Evolutionary conservation across 2,888 invertebrate species (phyloP), one percentile per base, ranked within the genome.

Genomic region (Oxytorus armatus): DNA sequence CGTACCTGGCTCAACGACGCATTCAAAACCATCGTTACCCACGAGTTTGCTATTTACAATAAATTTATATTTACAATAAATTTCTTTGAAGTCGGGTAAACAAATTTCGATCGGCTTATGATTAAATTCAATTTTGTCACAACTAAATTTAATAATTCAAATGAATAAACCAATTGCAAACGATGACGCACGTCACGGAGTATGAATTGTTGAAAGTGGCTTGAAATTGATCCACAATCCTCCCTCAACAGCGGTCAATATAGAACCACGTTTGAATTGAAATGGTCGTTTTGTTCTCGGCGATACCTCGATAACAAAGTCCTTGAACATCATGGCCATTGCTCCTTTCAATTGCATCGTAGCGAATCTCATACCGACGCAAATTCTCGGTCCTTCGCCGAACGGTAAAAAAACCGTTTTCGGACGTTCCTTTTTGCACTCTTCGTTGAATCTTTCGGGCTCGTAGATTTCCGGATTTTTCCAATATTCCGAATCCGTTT

Each of bases 351-450:
- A 82, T 51, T 86, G 79, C 44, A 89, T 11, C 36, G 83, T 10
- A 0, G 83, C 89, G 77, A 90, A 74, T 66, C 86, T 82, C 83
- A 87, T 87, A 0, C 90, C 90, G 2, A 85, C 82, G 74, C 90
- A 90, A 5, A 85, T 85, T 55, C 90, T 84, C 0, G 90, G 89
- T 0, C 90, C 90, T 7, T 88, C 89, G 0, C 90, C 87, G 65
- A 90, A 90, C 0, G 88, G 86, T 16, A 90, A 18, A 63, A 79
- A 88, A 0, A 76, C 44, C 29, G 72, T 87, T 66, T 82, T 88
- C 0, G 81, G 78, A 1, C 87, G 82, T 0, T 39, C 44, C 0
- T 79, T 49, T 25, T 86, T 87, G 3, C 80, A 84, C 0, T 85
- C 84, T 0, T 85, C 78, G 16, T 3, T 57, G 57, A 90, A 90